Percentiles rank a stretch among this genome's conserved stretches.
These are phyloP conservation scores for Hippolais icterina DNA, from an alignment of 2,113 vertebrate genomes.

Conservation along the genomic window DNA sequence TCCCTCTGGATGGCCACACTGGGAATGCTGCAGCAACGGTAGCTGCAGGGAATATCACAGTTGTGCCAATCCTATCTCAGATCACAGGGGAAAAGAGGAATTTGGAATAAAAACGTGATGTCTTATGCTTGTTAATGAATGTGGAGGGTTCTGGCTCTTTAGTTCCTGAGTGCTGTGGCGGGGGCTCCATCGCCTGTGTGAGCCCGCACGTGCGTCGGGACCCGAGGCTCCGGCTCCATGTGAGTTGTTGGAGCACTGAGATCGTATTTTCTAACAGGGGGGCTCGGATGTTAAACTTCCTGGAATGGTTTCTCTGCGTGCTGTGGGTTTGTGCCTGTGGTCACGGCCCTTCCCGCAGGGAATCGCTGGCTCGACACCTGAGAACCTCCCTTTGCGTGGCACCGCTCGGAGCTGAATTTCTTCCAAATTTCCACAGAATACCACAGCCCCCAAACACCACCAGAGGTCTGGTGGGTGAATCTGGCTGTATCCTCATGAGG, in stretches of 20 bases:
- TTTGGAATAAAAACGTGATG: constrained; percentile 10
- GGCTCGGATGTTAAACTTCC: constrained; percentile 16
- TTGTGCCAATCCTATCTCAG: not conserved
- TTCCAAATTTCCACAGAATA: not conserved
- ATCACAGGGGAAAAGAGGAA: constrained; percentile 11
- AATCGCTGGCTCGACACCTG: not conserved
- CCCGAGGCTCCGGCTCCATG: not conserved
- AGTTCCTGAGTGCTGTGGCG: not conserved
- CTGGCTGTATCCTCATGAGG: not conserved
- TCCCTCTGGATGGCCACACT: not conserved
- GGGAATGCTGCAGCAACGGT: not conserved
- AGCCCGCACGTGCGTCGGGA: not conserved
- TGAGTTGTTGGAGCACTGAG: constrained; percentile 23
- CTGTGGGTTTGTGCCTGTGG: constrained; percentile 45
- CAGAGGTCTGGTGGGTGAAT: not conserved
- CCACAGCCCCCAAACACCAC: not conserved
- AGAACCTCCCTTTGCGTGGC: constrained; percentile 25
- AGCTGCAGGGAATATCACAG: not conserved
- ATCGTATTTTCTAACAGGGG: not conserved
- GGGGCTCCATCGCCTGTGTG: not conserved
- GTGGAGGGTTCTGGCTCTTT: constrained; percentile 20
- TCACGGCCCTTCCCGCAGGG: not conserved
- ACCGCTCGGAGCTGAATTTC: not conserved
- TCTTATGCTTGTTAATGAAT: not conserved
- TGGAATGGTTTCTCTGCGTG: constrained; percentile 14